phyloP scores from a whole-genome alignment of 2,113 vertebrate genomes.

The Manacus vitellinus region DNA sequence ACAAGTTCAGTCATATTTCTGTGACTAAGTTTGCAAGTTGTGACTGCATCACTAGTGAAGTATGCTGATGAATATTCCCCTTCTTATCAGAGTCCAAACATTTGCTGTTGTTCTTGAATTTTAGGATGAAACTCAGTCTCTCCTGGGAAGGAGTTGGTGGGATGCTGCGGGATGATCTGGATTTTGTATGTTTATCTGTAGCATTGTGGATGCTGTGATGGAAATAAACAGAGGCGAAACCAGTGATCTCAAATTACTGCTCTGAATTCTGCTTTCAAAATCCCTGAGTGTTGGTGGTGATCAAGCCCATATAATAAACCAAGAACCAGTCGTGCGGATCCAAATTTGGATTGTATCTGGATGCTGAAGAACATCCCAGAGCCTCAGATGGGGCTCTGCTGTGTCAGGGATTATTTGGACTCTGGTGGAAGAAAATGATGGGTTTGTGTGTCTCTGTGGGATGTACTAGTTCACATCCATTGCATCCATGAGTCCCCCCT shows the following conservation, averaged over 20 bases:
- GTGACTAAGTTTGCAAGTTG: constrained; percentile 65
- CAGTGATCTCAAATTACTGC: neutral
- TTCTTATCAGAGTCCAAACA: constrained; percentile 45
- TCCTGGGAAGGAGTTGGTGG: neutral
- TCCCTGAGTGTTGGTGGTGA: neutral
- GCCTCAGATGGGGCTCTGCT: neutral
- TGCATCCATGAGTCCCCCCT: neutral
- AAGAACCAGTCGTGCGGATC: neutral
- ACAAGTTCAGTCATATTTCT: constrained; percentile 65
- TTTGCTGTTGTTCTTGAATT: neutral
- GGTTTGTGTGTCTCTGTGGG: neutral
- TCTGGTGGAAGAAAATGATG: neutral
- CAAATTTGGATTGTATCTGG: neutral
- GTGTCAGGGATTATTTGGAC: neutral
- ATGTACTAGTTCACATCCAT: accelerated
- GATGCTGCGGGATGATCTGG: neutral
- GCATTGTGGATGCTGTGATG: neutral
- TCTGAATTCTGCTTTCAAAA: neutral
- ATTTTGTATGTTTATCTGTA: neutral
- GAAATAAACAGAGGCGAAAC: neutral
- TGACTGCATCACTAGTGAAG: constrained; percentile 28
- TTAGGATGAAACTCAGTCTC: neutral
- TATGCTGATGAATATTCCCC: constrained; percentile 41
- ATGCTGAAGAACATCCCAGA: neutral
- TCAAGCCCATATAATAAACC: neutral